Percentiles rank a stretch among this genome's conserved stretches.
These are phyloP conservation scores for Tipula confusa DNA, from an alignment of 2,888 invertebrate species.

Conservation along the genomic window DNA sequence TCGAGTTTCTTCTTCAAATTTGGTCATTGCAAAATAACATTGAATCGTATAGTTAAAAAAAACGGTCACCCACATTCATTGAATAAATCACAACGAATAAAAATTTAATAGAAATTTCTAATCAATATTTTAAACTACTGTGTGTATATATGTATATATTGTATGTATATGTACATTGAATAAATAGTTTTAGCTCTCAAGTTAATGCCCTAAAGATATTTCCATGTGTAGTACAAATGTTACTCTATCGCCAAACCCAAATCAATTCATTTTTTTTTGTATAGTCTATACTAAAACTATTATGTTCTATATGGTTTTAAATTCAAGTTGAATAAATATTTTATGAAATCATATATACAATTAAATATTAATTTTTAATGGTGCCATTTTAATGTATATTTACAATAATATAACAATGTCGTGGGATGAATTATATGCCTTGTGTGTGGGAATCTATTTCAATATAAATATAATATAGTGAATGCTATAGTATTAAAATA, in stretches of 20 bases:
- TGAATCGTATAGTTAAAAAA: neutral
- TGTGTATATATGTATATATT: neutral
- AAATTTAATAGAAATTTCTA: neutral
- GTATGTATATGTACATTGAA: neutral
- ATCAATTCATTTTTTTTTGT: neutral
- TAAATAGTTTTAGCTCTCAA: neutral
- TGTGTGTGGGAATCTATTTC: conserved; percentile 1
- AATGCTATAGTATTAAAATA: neutral
- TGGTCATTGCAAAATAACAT: neutral
- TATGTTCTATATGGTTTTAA: neutral
- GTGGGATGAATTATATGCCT: neutral
- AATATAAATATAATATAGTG: neutral
- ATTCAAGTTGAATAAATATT: neutral
- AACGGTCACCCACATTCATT: neutral
- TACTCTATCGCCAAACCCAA: neutral
- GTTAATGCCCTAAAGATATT: conserved; percentile 12
- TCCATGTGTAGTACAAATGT: neutral
- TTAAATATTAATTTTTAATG: conserved; percentile 20
- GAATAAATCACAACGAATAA: neutral
- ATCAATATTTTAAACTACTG: neutral
- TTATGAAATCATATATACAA: neutral
- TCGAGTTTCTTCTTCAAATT: neutral
- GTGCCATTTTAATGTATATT: neutral
- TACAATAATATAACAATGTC: neutral
- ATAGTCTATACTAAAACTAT: neutral